Evolutionary conservation across 2,113 vertebrate species (phyloP).

Genomic region (Prietella phreatophila): DNA sequence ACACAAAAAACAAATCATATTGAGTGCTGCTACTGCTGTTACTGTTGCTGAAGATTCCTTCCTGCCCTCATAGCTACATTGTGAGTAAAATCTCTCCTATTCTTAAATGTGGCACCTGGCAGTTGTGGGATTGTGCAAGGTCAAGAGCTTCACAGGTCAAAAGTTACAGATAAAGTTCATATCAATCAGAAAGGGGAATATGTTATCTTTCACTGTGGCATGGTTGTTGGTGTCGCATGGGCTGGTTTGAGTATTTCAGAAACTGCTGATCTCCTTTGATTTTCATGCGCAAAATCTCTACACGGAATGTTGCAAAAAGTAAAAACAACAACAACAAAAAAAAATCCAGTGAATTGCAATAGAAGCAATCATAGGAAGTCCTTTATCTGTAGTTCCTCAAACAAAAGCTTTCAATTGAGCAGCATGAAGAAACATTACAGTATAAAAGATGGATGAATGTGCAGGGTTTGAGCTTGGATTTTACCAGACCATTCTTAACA

Average conservation of each 20-base stretch:
- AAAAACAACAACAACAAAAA: neutral
- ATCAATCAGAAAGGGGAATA: neutral
- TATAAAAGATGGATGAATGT: neutral
- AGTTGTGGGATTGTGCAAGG: slow-evolving; percentile 33
- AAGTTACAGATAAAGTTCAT: neutral
- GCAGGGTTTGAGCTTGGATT: neutral
- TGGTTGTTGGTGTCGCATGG: neutral
- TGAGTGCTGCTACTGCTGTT: neutral
- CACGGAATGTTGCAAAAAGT: neutral
- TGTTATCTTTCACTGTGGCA: neutral
- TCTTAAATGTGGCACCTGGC: slow-evolving; percentile 32
- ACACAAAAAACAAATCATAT: slow-evolving; percentile 4
- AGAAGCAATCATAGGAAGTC: neutral
- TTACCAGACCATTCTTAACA: neutral
- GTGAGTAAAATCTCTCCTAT: neutral
- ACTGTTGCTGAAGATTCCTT: neutral
- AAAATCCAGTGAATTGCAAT: neutral
- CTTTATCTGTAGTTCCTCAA: neutral
- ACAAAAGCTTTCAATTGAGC: neutral
- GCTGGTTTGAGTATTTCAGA: neutral
- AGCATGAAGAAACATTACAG: neutral
- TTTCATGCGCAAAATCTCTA: neutral
- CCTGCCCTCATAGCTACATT: neutral
- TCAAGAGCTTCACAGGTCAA: neutral
- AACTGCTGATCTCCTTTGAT: neutral